A percentile compares a stretch with the other conserved stretches of the same genome.
Evolutionary conservation across 2,113 vertebrate species (phyloP).

Genomic region (Jacana jacana): DNA sequence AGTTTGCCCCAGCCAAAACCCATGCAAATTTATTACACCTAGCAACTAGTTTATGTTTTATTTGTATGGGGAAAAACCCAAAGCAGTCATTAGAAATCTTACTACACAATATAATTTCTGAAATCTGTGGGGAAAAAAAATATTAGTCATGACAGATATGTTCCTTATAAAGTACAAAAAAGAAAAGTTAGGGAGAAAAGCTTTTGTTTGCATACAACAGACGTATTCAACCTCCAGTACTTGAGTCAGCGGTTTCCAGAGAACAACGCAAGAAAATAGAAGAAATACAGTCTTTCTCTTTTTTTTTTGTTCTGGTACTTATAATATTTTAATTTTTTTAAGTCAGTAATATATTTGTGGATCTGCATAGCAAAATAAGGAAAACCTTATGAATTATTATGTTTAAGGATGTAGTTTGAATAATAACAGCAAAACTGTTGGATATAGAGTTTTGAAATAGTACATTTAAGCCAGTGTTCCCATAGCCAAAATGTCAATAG

Average conservation of each 20-base stretch:
- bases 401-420: not conserved
- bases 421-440: not conserved
- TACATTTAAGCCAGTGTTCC: not conserved
- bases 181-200: not conserved
- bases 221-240: not conserved
- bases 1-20: not conserved
- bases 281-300: not conserved
- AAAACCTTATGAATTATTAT: not conserved
- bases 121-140: not conserved
- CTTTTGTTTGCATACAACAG: not conserved
- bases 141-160: not conserved
- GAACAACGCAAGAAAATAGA: not conserved
- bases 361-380: not conserved
- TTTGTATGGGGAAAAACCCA: not conserved
- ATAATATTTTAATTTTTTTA: not conserved
- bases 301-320: not conserved
- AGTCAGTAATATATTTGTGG: not conserved
- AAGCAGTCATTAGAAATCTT: not conserved
- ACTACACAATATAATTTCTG: not conserved
- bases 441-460: not conserved
- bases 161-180: not conserved
- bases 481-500: not conserved
- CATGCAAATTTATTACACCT: not conserved
- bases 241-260: conserved; percentile 1
- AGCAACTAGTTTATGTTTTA: not conserved